These are phyloP conservation scores for Hyaena hyaena DNA, from an alignment of 2,113 vertebrate genomes.

Conservation along the genomic window DNA sequence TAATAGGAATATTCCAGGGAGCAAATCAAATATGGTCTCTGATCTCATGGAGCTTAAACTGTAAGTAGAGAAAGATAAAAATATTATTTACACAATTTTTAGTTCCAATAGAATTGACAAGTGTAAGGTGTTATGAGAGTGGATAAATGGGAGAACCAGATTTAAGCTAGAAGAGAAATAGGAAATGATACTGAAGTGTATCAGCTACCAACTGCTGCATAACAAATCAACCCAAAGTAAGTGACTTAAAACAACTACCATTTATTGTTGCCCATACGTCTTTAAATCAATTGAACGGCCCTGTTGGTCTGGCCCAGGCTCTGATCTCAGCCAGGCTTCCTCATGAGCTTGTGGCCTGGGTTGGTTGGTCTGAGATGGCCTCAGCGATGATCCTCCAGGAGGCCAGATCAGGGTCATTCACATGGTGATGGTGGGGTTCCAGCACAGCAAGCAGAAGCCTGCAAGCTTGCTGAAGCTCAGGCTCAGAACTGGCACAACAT, in stretches of 20 bases:
- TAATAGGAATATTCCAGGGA: not conserved
- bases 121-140: not conserved
- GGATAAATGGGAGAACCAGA: not conserved
- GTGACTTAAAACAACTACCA: not conserved
- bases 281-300: not conserved
- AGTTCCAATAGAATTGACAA: not conserved
- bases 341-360: not conserved
- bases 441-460: not conserved
- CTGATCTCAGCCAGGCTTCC: not conserved
- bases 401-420: not conserved
- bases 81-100: not conserved
- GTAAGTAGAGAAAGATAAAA: not conserved
- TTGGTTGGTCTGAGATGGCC: not conserved
- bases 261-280: not conserved
- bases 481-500: not conserved
- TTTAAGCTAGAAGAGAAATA: not conserved
- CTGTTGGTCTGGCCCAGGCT: not conserved
- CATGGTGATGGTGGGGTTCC: not conserved
- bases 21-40: not conserved
- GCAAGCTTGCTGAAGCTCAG: not conserved
- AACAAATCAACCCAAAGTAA: not conserved
- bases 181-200: not conserved
- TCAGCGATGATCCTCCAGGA: not conserved
- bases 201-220: not conserved
- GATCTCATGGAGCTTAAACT: not conserved